Evolutionary conservation across 2,888 invertebrate species (phyloP).

Genomic region (Harpalus rufipes): DNA sequence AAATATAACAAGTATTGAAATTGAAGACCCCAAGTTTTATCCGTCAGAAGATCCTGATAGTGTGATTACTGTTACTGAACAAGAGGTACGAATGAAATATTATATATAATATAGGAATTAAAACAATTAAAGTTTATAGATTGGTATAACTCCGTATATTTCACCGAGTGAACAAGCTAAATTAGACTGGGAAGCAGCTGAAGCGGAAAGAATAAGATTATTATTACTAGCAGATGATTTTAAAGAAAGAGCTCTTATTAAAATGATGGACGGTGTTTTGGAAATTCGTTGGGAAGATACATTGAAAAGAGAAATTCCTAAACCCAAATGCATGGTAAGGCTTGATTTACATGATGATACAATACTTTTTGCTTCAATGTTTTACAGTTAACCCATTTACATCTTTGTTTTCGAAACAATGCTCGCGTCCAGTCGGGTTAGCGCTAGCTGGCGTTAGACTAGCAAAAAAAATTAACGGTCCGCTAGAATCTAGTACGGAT

Average conservation of each 20-base stretch:
- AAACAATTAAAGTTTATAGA: slow-evolving; percentile 64
- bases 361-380: too few species aligned
- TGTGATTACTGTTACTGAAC: slow-evolving; percentile 82
- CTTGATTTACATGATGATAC: too few species aligned
- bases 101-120: too few species aligned
- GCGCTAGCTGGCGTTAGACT: too few species aligned
- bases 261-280: slow-evolving; percentile 94
- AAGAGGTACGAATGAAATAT: slow-evolving; percentile 78
- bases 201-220: slow-evolving; percentile 80
- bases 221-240: slow-evolving; percentile 86
- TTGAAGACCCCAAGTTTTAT: slow-evolving; percentile 82
- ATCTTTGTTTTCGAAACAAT: too few species aligned
- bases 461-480: too few species aligned
- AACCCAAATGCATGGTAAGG: slow-evolving; percentile 86
- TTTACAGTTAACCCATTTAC: too few species aligned
- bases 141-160: slow-evolving; percentile 78
- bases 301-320: slow-evolving; percentile 89
- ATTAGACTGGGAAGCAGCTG: slow-evolving; percentile 77
- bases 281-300: slow-evolving; percentile 94
- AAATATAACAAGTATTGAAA: slow-evolving; percentile 77
- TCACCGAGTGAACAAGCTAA: slow-evolving; percentile 79
- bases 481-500: too few species aligned
- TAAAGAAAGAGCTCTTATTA: slow-evolving; percentile 84
- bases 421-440: too few species aligned
- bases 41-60: slow-evolving; percentile 82